Conservation (phyloP, 2,113 vertebrate genomes). For the Mesembrinibis cayennensis region DNA sequence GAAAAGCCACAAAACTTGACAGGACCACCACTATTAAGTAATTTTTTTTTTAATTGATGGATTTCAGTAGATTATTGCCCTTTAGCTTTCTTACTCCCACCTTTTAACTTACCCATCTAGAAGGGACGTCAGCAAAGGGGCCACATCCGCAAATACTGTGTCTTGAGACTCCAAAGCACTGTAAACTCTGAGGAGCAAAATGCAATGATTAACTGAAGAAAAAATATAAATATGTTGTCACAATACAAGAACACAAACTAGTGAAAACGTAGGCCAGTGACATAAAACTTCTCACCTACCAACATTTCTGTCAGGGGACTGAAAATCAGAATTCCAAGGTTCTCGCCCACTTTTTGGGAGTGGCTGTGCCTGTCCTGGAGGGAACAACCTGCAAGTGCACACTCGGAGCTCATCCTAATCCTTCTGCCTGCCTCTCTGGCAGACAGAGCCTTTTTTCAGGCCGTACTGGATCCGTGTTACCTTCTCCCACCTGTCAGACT, state of each 20-base stretch:
- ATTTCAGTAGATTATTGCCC: not conserved
- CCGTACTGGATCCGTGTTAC: not conserved
- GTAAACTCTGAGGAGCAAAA: slow-evolving; percentile 75
- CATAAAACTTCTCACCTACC: not conserved
- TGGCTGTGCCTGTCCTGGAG: not conserved
- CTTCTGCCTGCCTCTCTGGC: not conserved
- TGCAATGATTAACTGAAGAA: not conserved
- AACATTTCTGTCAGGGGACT: not conserved
- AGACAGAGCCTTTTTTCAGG: not conserved
- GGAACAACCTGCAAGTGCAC: rapidly evolving
- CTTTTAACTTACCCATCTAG: slow-evolving; percentile 81
- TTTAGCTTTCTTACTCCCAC: not conserved
- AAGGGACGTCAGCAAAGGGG: slow-evolving; percentile 82
- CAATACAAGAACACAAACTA: not conserved
- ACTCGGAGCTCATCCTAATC: not conserved
- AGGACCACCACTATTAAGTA: not conserved
- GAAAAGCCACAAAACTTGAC: not conserved
- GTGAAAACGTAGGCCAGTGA: not conserved
- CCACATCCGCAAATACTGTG: slow-evolving; percentile 79
- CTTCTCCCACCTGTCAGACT: not conserved
- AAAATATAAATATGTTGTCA: not conserved
- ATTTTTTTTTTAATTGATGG: too few relatives aligned
- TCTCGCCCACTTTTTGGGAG: not conserved
- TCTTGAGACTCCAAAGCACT: slow-evolving; percentile 76
- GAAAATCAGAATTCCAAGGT: not conserved